phyloP scores from a whole-genome alignment of 1,140 invertebrate species.

The Odontomachus brunneus region DNA sequence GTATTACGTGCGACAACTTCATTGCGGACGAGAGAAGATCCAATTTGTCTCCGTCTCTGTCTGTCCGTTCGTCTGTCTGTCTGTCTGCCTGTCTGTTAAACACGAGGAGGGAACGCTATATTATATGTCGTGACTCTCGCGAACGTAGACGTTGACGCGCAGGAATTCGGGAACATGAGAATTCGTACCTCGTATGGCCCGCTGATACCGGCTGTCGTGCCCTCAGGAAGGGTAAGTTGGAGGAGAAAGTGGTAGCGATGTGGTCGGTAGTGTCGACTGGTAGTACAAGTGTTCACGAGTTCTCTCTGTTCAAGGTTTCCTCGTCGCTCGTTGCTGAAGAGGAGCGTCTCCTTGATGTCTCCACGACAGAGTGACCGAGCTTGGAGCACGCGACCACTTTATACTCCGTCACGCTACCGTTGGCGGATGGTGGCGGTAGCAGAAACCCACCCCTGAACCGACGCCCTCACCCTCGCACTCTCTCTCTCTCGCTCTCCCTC shows the following conservation, averaged over 20 bases:
- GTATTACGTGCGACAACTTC: background rate
- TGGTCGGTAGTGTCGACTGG: background rate
- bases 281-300: too few species aligned
- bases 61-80: background rate
- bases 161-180: slow-evolving; percentile 14
- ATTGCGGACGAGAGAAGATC: background rate
- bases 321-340: background rate
- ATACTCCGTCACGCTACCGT: slow-evolving; percentile 75
- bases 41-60: slow-evolving; percentile 17
- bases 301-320: background rate
- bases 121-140: slow-evolving; percentile 17
- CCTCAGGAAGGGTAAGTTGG: background rate
- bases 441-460: slow-evolving; percentile 35
- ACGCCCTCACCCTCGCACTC: background rate
- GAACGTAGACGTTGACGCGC: background rate
- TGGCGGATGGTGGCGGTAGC: slow-evolving; percentile 63
- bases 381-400: slow-evolving; percentile 83
- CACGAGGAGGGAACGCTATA: background rate
- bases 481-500: background rate
- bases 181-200: background rate
- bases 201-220: background rate
- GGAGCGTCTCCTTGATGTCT: slow-evolving; percentile 66
- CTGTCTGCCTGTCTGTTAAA: too few species aligned
- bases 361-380: slow-evolving; percentile 80
- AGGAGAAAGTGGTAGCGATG: background rate